phyloP scores from a whole-genome alignment of 2,797 vertebrate species.

The Poliocrania exsul region DNA sequence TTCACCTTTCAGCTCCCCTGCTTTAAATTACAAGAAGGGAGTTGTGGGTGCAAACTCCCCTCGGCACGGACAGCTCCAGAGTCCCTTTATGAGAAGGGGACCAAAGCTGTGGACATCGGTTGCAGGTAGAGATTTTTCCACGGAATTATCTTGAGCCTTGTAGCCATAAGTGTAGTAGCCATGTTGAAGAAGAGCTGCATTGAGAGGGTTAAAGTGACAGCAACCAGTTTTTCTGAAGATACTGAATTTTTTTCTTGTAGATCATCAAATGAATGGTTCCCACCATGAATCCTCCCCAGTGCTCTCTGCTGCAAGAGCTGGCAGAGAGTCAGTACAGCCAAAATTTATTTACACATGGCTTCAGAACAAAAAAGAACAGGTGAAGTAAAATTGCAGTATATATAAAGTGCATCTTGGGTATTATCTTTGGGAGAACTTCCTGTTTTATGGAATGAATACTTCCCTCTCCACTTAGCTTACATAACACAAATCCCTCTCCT shows the following conservation, averaged over 20 bases:
- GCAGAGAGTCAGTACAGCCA: constrained; percentile 75
- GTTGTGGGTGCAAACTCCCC: constrained; percentile 79
- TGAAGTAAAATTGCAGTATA: constrained; percentile 49
- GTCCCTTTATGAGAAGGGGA: constrained; percentile 84
- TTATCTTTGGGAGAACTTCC: background rate
- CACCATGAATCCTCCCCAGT: constrained; percentile 28
- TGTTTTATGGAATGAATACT: background rate
- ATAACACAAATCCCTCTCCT: background rate
- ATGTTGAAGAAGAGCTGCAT: background rate
- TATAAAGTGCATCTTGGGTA: background rate
- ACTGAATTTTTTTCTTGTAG: constrained; percentile 6
- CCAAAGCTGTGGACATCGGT: constrained; percentile 91
- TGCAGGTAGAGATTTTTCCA: constrained; percentile 77
- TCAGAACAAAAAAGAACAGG: constrained; percentile 91
- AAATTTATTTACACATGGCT: constrained; percentile 86
- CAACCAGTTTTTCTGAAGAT: background rate
- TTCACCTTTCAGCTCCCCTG: constrained; percentile 83
- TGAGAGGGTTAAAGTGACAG: background rate
- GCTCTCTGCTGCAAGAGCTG: constrained; percentile 54
- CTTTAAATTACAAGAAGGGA: constrained; percentile 76
- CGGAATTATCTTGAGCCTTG: background rate
- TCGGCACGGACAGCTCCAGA: constrained; percentile 83
- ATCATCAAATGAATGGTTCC: constrained; percentile 55
- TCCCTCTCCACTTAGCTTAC: background rate
- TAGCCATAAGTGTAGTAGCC: background rate